These are phyloP conservation scores for Cryptomyrus ogoouensis DNA, from an alignment of 2,113 vertebrate genomes.

Conservation along the genomic window DNA sequence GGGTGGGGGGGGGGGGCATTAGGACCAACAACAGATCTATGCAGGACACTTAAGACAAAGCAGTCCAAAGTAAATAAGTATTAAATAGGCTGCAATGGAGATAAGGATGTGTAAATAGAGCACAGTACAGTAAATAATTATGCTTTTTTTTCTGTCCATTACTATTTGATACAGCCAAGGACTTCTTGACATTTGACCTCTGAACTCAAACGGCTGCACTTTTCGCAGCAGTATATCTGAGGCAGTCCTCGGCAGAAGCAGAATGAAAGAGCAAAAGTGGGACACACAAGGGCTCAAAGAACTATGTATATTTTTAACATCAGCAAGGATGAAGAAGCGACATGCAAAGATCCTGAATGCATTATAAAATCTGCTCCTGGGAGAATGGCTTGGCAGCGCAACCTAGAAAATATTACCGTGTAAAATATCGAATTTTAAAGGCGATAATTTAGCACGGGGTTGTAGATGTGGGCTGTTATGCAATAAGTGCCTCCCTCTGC, in stretches of 20 bases:
- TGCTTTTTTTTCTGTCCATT: not conserved
- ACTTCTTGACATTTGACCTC: not conserved
- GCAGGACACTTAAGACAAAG: not conserved
- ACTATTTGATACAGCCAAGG: not conserved
- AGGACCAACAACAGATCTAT: not conserved
- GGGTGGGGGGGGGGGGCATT: no score
- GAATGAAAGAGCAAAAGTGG: not conserved
- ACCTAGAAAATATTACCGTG: conserved; percentile 1
- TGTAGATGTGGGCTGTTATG: not conserved
- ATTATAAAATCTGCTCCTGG: not conserved
- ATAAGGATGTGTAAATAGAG: not conserved
- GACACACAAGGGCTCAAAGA: not conserved
- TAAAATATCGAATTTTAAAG: conserved; percentile 8
- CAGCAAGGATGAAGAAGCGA: not conserved
- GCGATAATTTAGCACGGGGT: not conserved
- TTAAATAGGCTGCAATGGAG: not conserved
- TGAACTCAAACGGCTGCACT: not conserved
- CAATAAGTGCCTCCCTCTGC: not conserved
- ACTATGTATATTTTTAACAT: conserved; percentile 2
- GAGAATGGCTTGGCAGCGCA: not conserved
- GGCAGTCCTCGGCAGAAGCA: not conserved
- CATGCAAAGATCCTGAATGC: not conserved
- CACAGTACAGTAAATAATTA: not conserved
- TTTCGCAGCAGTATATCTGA: not conserved
- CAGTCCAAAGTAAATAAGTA: not conserved